These are phyloP conservation scores for Cercopithecus petaurista DNA, from an alignment of 2,797 vertebrate genomes.

Conservation along the genomic window DNA sequence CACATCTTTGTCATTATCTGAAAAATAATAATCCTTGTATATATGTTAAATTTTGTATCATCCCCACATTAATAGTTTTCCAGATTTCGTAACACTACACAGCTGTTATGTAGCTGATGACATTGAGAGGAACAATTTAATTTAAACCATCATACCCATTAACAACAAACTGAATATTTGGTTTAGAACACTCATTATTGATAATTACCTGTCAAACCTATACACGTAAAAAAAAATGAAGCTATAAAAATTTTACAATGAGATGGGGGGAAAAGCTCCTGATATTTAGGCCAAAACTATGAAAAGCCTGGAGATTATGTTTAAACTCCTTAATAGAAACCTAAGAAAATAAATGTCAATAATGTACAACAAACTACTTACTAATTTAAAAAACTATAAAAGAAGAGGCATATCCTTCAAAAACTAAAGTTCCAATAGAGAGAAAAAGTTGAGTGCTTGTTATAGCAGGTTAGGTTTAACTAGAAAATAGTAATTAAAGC, in stretches of 20 bases:
- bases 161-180: conserved; percentile 29
- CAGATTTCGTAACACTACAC: not conserved
- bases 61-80: not conserved
- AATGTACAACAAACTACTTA: not conserved
- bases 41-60: conserved; percentile 32
- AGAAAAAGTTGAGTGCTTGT: not conserved
- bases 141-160: not conserved
- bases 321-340: not conserved
- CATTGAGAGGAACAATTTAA: not conserved
- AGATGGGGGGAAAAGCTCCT: not conserved
- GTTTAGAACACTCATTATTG: not conserved
- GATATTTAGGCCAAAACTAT: not conserved
- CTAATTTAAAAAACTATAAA: not conserved
- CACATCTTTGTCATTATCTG: conserved; percentile 22
- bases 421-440: conserved; percentile 1
- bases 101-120: not conserved
- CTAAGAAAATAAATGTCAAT: not conserved
- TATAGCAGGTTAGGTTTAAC: not conserved
- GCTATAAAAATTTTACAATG: not conserved
- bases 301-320: not conserved
- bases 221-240: not conserved
- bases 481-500: not conserved
- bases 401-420: not conserved
- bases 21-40: conserved; percentile 21
- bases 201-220: not conserved